Evolutionary conservation across 2,113 vertebrate species (phyloP), one percentile per base, ranked within the genome.

Genomic region (Pantherophis guttatus): DNA sequence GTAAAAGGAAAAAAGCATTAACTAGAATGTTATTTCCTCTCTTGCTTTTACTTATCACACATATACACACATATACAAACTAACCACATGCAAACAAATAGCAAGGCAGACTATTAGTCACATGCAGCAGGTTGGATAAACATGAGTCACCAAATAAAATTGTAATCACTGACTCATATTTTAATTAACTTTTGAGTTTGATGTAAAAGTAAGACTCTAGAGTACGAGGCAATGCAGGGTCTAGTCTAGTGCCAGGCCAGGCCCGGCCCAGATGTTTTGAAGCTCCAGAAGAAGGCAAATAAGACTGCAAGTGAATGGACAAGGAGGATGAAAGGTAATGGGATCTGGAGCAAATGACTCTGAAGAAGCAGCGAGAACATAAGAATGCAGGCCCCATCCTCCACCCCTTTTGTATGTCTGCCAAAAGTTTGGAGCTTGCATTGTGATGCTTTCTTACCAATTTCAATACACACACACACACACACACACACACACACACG

Each of bases 61-160:
- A 33, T n/a, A n/a, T 1, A 39, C 55, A 15, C 39, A 89, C 57
- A 55, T n/a, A 88, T 58, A 19, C 13, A 90, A 52, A 52, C 24
- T 29, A 90, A 59, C 39, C 33, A 44, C 11, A 55, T 44, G 57
- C 52, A 86, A 44, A 57, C 12, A 24, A 24, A 53, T 2, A 50
- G 17, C 48, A 53, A 11, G 8, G 54, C 9, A 54, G 5, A 29
- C 39, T 33, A 75, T 10, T 81, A 81, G 75, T 65, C 57, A 52
- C 24, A 24, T 2, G 12, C 29, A 62, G 12, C 29, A 62, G 12
- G 24, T 12, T 53, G 29, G 44, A 62, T 89, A 92, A 75, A 81
- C n/a, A 19, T 91, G 91, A 92, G 54, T 87, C 88, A 62, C 90
- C 75, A 33, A 21, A 70, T 58, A 85, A 58, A 93, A 58, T 29